These are phyloP conservation scores for Drosophila neutralis DNA, from an alignment of 2,888 invertebrate genomes.

Conservation along the genomic window DNA sequence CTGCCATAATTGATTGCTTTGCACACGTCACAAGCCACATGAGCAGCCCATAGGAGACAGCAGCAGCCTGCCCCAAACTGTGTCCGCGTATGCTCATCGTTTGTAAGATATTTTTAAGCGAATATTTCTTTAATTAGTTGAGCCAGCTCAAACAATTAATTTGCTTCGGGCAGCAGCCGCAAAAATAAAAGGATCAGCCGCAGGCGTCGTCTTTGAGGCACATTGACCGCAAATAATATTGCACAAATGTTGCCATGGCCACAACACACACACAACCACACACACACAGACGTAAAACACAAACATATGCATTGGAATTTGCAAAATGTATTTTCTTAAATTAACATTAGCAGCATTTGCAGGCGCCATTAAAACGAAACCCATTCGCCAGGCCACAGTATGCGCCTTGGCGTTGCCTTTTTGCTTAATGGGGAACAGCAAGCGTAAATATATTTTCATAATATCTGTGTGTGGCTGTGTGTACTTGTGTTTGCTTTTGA, in stretches of 20 bases:
- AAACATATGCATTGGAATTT: slow-evolving; percentile 13
- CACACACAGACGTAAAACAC: background rate
- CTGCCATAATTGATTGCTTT: slow-evolving; percentile 76
- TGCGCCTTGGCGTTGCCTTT: slow-evolving; percentile 46
- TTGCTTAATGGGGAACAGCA: slow-evolving; percentile 63
- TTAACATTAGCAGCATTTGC: slow-evolving; percentile 81
- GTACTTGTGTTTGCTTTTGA: slow-evolving; percentile 46
- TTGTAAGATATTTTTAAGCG: slow-evolving; percentile 63
- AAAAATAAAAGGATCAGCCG: slow-evolving; percentile 55
- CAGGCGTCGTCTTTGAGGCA: slow-evolving; percentile 18
- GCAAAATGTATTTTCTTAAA: slow-evolving; percentile 73
- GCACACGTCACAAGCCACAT: slow-evolving; percentile 71
- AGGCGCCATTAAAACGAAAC: slow-evolving; percentile 68
- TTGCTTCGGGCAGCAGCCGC: slow-evolving; percentile 45
- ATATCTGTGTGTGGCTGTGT: slow-evolving; percentile 5
- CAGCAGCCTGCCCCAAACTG: slow-evolving; percentile 15
- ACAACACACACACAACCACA: slow-evolving; percentile 34
- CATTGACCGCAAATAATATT: slow-evolving; percentile 76
- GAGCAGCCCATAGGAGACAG: slow-evolving; percentile 17
- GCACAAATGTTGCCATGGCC: slow-evolving; percentile 75
- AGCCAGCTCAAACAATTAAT: slow-evolving; percentile 44
- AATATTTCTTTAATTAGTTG: slow-evolving; percentile 75
- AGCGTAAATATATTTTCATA: slow-evolving; percentile 54
- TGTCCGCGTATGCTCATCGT: slow-evolving; percentile 11
- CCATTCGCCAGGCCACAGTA: slow-evolving; percentile 56